Base-by-base conservation (phyloP, 2,113 vertebrate genomes). In the Sebastes schlegelii region DNA sequence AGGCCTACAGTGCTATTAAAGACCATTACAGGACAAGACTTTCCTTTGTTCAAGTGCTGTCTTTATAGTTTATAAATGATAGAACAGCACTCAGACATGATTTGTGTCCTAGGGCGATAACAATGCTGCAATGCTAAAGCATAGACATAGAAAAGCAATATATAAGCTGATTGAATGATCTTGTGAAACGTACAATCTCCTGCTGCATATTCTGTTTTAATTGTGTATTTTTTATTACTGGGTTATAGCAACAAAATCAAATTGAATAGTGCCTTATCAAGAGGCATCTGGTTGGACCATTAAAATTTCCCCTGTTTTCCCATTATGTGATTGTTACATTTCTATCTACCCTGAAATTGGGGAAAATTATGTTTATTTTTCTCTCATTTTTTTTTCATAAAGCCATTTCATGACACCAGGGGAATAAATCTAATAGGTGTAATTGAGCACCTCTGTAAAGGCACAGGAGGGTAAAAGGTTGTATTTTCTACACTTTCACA, bases 91-190 rank as follows among this genome's bases (percentile, higher is more conserved):
- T 57, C 9, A 60, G 17, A 58, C 26, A 16, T 68, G 43, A 21
- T 68, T 14, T 60, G 52, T 68, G 48, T 57, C 69, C 21, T 10
- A 6, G 4, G 51, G 42, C 1, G 12, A 73, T 55, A 26, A 11
- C 43, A 54, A 58, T 49, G 61, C 12, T 16, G 5, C 4, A 3
- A 8, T 8, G 23, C 21, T 73, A 26, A 26, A 26, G 26, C 26
- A 2, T 26, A 26, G 26, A 26, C 26, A 26, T 26, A 26, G 2
- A 26, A 26, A 26, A 77, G 10, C 16, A 55, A 19, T 34, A 42
- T 51, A n/a, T 26, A 7, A 48, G 64, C 52, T 21, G n/a, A 65
- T 10, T 77, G n/a, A 77, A 58, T 58, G 23, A 58, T 58, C 9
- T 14, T 60, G 10, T 26, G 3, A 46, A 66, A 34, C 43, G 19